Evolutionary conservation across 2,888 invertebrate species (phyloP), one percentile per base, ranked within the genome.

Genomic region (Drosophila diplacantha): DNA sequence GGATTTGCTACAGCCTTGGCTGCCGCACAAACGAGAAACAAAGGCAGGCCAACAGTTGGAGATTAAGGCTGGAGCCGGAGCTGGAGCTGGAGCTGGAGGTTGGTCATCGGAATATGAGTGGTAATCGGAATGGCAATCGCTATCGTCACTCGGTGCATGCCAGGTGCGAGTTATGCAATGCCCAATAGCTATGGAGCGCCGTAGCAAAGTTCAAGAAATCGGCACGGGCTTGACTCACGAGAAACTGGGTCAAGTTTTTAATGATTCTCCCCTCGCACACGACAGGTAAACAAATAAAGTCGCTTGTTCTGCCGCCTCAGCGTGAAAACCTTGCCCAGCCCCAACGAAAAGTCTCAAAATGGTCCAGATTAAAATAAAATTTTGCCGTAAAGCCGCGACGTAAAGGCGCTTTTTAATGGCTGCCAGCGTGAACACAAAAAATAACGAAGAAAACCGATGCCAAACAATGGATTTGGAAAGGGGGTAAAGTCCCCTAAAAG

Each of bases 1-100:
- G 83, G 75, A 73, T 81, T 78, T 69, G 76, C 62, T 67, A 75
- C 69, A 70, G 79, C 79, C 79, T 81, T 78, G 81, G 56, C 62
- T 67, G 60, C 34, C 34, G 46, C 55, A 34, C 29, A 50, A 58
- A 59, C 24, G 31, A 34, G 54, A 61, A 54, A 47, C 39, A 47
- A 49, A 51, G 43, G 43, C 38, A 44, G 44, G 44, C 43, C 58
- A 50, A 18, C 55, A 38, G 49, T 35, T 29, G 44, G 18, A 20
- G 44, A 46, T 46, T 46, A 31, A 46, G 44, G 31, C 44, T 46
- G 18, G 16, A 35, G 26, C 20, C 5, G 24, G 29, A 41, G 39
- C n/a, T 11, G 12, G 35, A 35, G 56, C 20, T 11, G 24, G 39
- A 41, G 39, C 12, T 11, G n/a, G 43, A 35, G 57, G 39, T 32